These are phyloP conservation scores for Acanthornis magna DNA, from an alignment of 2,797 vertebrate genomes.

Conservation along the genomic window DNA sequence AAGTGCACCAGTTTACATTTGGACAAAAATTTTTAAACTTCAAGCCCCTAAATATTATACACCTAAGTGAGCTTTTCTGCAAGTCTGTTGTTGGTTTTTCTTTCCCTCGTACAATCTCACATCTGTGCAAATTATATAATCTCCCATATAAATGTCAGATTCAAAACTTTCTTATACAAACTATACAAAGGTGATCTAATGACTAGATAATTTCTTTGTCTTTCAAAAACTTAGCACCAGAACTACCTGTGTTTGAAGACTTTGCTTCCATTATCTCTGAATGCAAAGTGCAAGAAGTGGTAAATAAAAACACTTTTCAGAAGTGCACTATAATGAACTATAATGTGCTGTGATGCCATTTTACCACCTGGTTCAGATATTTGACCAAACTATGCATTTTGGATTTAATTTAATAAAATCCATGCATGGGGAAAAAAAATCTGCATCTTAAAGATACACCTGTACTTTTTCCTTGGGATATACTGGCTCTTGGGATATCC, in stretches of 20 bases:
- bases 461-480: not conserved
- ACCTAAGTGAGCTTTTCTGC: not conserved
- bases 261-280: not conserved
- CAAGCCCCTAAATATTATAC: not conserved
- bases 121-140: not conserved
- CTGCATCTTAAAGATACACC: not conserved
- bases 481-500: not conserved
- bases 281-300: not conserved
- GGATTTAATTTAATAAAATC: not conserved
- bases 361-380: not conserved
- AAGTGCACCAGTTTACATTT: not conserved
- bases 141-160: not conserved
- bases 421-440: fast-evolving
- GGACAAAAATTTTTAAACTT: not conserved
- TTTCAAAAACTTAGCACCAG: not conserved
- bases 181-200: not conserved
- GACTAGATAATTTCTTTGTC: not conserved
- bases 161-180: not conserved
- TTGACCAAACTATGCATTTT: not conserved
- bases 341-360: not conserved
- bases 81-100: not conserved
- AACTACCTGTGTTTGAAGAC: not conserved
- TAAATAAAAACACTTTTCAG: not conserved
- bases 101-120: fast-evolving
- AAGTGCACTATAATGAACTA: not conserved